Base-by-base conservation (phyloP, 1,140 invertebrate species). In the Chlorops oryzae region DNA sequence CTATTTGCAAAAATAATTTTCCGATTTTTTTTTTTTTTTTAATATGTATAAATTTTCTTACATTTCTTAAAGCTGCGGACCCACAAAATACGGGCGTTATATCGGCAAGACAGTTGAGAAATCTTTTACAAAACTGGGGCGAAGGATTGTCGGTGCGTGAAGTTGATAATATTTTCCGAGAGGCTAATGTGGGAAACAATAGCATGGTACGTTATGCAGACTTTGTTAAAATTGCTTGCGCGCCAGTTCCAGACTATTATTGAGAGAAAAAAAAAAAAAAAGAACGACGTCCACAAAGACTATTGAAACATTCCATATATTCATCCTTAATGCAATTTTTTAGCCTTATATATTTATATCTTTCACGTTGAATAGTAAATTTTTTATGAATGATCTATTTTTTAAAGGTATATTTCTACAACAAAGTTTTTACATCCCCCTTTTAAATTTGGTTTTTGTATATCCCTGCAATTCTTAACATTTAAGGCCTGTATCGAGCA, bases 161-260 rank as follows among this genome's bases (percentile, higher is more conserved):
- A 85, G 90, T 96, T 28, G 92, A 96, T 61, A 87, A 92, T 50
- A 90, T 96, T 47, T 94, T 96, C 63, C 77, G 90, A 15, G 94
- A 97, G 73, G 90, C 92, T 0, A 93, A 94, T 70, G 87, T 96
- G 5, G 80, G 81, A 3, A 81, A 85, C 25, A 87, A 83, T 63
- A 90, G 88, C 15, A 81, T 83, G 10, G 85, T 96, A 0, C 84
- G 85, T 34, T 96, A 96, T 67, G 85, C 92, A 61, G 90, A 95
- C 65, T 95, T 97, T 74, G 85, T 96, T 0, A 92, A 92, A 72
- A 92, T 94, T 59, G 85, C 92, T 6, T 90, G 90, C 75, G 92
- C 92, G 18, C 93, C 93, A 4, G 86, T 94, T 15, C 92, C 92
- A 20, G 92, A 97, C 74, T 96, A 96, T 73, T 96, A 93, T 65